Percentiles rank a stretch among this genome's conserved stretches.
phyloP scores from a whole-genome alignment of 2,113 vertebrate species.

The Pygoscelis adeliae region DNA sequence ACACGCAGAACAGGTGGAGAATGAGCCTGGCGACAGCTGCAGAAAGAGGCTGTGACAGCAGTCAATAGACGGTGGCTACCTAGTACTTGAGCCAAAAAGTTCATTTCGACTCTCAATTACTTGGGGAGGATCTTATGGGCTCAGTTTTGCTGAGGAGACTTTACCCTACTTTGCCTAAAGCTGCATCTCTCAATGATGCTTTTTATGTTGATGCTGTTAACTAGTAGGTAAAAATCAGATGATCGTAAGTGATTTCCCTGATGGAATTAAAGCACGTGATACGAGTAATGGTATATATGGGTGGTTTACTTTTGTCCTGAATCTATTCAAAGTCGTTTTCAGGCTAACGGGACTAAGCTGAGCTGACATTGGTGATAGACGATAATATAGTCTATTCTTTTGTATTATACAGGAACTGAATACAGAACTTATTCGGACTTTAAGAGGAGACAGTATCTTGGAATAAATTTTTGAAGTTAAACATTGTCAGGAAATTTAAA shows the following conservation, averaged over 20 bases:
- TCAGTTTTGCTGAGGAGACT: background rate
- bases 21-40: background rate
- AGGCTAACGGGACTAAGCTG: background rate
- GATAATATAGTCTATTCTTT: background rate
- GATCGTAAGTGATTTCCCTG: background rate
- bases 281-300: background rate
- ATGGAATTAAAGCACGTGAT: background rate
- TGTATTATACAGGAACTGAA: background rate
- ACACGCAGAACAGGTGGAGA: accelerated
- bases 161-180: background rate
- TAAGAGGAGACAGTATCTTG: background rate
- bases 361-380: background rate
- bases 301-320: background rate
- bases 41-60: background rate
- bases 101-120: background rate
- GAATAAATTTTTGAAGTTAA: background rate
- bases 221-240: background rate
- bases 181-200: background rate
- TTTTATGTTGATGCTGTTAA: background rate
- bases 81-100: background rate
- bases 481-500: background rate
- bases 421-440: background rate
- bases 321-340: background rate
- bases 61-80: background rate
- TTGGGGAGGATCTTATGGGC: background rate